Evolutionary conservation across 2,888 invertebrate genomes (phyloP), one percentile per base, ranked within the genome.

Genomic region (Amitus sp.): DNA sequence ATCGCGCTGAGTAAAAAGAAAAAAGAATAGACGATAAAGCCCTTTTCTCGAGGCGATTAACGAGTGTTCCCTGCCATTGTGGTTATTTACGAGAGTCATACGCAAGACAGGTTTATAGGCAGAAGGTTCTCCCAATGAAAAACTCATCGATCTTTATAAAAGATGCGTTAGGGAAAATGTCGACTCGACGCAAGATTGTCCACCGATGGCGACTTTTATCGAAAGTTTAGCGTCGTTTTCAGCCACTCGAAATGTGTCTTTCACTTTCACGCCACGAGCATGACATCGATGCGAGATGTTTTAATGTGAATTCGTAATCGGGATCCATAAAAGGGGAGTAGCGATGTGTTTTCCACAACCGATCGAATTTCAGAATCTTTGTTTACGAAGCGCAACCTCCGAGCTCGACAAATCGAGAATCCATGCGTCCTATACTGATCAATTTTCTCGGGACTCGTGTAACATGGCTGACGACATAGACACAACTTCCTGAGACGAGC

Each of bases 401-500:
- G 9, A 28, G 6, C 28, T 6, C 28, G 6, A 9, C 9, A 7
- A 6, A 7, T 28, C 28, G 28, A 7, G 9, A 28, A 28, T 28
- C 9, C 9, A 9, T 28, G 9, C 28, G n/a, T n/a, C n/a, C n/a
- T n/a, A n/a, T n/a, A n/a, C n/a, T 55, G 59, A 63, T 63, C 63
- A 63, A 63, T 63, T 63, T 63, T 59, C 48, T 46, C 37, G 58
- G 48, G 48, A 42, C 58, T 55, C 42, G 55, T 55, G 58, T 58
- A 58, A 58, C 58, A 51, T 53, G 58, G 62, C 37, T 54, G 58
- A 58, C 58, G 58, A 63, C 58, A 54, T 48, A 59, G 53, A 60
- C 60, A 56, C 56, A 46, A 59, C 56, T 64, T 64, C 57, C 57
- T 57, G 57, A 60, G 57, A 60, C 60, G 54, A 64, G 53, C 51